A percentile compares a stretch with the other conserved stretches of the same genome.
Conservation (phyloP, 2,888 invertebrate genomes). For the Drosophila borealis region DNA sequence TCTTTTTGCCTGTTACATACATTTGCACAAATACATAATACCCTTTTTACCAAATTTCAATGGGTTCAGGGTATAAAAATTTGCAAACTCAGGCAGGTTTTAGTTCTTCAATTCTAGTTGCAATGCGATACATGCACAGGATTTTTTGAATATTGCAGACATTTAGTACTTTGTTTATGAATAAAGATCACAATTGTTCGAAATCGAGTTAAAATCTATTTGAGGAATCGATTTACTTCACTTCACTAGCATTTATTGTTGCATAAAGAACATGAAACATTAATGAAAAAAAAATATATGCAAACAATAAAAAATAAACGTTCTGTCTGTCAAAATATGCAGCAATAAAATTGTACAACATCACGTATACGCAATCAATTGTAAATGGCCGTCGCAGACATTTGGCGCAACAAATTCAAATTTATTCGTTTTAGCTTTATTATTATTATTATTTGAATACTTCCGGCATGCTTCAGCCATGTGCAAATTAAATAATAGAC, state of each 20-base stretch:
- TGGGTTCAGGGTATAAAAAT: too few relatives aligned
- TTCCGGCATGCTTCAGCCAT: constrained; percentile 29
- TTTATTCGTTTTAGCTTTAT: constrained; percentile 53
- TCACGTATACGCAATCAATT: constrained; percentile 50
- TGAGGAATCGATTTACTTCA: background rate
- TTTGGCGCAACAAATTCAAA: constrained; percentile 46
- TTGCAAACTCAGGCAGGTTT: too few relatives aligned
- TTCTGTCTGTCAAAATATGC: constrained; percentile 3
- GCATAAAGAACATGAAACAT: constrained; percentile 24
- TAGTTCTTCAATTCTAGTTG: too few relatives aligned
- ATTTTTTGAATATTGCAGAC: too few relatives aligned
- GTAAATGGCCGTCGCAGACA: constrained; percentile 35
- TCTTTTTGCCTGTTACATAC: too few relatives aligned
- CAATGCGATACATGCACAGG: too few relatives aligned
- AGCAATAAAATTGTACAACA: constrained; percentile 29
- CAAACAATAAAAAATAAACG: constrained; percentile 7
- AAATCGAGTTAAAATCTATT: constrained; percentile 11
- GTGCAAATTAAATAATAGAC: constrained; percentile 59
- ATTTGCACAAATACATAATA: too few relatives aligned
- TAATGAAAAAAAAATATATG: constrained; percentile 18
- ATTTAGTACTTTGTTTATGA: too few relatives aligned
- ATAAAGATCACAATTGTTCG: too few relatives aligned
- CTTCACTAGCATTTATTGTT: constrained; percentile 5
- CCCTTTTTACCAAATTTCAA: too few relatives aligned
- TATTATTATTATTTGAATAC: constrained; percentile 51